phyloP scores from a whole-genome alignment of 2,797 vertebrate species.

The Sciurus vulgaris region DNA sequence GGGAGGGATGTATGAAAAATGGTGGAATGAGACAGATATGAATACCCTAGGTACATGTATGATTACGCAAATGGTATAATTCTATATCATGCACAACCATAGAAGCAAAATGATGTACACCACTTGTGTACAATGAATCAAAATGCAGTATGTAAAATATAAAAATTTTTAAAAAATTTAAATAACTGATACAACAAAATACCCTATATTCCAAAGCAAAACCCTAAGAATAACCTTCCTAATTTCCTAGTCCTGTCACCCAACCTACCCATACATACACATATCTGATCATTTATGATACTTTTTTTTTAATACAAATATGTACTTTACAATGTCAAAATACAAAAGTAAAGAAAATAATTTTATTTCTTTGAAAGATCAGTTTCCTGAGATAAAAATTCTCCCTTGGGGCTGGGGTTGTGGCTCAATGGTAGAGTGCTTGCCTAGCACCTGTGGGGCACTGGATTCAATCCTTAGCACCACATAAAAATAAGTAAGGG shows the following conservation, averaged over 20 bases:
- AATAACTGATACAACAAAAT: not conserved
- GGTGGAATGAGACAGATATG: too few relatives aligned
- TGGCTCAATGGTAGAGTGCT: too few relatives aligned
- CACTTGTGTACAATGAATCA: too few relatives aligned
- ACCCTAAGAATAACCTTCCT: not conserved
- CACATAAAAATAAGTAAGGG: too few relatives aligned
- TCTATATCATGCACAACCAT: too few relatives aligned
- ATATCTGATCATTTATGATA: not conserved
- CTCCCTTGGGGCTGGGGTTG: constrained; percentile 59
- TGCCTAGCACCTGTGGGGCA: too few relatives aligned
- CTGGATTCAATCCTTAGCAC: too few relatives aligned
- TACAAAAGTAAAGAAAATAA: constrained; percentile 85
- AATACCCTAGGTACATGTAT: too few relatives aligned
- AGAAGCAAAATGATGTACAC: too few relatives aligned
- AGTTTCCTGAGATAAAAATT: constrained; percentile 85
- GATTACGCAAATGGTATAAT: too few relatives aligned
- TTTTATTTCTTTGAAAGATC: constrained; percentile 86
- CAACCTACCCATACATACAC: not conserved
- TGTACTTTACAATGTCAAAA: constrained; percentile 85
- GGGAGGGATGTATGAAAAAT: too few relatives aligned
- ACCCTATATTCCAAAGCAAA: not conserved
- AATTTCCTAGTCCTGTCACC: not conserved
- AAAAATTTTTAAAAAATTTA: not conserved
- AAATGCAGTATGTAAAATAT: too few relatives aligned
- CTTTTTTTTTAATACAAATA: constrained; percentile 67